These are phyloP conservation scores for Melanotus villosus DNA, from an alignment of 2,888 invertebrate species.

Conservation along the genomic window DNA sequence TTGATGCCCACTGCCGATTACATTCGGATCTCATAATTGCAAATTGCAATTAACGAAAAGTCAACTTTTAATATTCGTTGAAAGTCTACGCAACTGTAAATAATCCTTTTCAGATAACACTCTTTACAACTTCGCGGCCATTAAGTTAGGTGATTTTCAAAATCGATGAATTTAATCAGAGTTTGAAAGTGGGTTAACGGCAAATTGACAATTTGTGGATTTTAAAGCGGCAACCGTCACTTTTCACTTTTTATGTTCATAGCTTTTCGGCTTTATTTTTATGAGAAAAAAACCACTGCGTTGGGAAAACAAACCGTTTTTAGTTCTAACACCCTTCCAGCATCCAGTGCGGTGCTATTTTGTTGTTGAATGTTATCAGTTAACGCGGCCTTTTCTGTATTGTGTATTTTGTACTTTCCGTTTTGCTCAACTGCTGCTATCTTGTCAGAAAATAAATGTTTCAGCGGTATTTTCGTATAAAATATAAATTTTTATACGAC, in stretches of 20 bases:
- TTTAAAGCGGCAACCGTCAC: constrained; percentile 14
- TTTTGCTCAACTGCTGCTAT: constrained; percentile 5
- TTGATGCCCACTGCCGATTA: constrained; percentile 7
- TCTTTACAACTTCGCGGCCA: constrained; percentile 11
- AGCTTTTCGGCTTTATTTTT: constrained; percentile 23
- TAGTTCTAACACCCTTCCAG: constrained; percentile 2
- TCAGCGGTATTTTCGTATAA: constrained; percentile 20
- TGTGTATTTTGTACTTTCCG: neutral
- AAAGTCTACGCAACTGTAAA: constrained; percentile 10
- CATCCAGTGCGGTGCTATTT: constrained; percentile 4
- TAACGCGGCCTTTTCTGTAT: neutral
- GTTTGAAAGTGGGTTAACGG: constrained; percentile 28
- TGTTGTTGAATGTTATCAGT: constrained; percentile 18
- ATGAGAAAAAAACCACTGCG: constrained; percentile 4
- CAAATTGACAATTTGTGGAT: constrained; percentile 31
- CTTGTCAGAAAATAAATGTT: constrained; percentile 25
- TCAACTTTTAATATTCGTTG: constrained; percentile 16
- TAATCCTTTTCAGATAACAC: constrained; percentile 17
- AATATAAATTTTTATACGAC: constrained; percentile 29
- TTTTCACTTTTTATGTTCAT: constrained; percentile 27
- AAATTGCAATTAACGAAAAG: constrained; percentile 11
- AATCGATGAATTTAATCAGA: constrained; percentile 29
- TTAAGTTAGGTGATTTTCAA: constrained; percentile 21
- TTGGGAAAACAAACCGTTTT: constrained; percentile 17
- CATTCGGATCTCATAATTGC: constrained; percentile 13